A percentile compares a stretch with the other conserved stretches of the same genome.
Evolutionary conservation across 2,797 vertebrate genomes (phyloP).

Genomic region (Sparus aurata): DNA sequence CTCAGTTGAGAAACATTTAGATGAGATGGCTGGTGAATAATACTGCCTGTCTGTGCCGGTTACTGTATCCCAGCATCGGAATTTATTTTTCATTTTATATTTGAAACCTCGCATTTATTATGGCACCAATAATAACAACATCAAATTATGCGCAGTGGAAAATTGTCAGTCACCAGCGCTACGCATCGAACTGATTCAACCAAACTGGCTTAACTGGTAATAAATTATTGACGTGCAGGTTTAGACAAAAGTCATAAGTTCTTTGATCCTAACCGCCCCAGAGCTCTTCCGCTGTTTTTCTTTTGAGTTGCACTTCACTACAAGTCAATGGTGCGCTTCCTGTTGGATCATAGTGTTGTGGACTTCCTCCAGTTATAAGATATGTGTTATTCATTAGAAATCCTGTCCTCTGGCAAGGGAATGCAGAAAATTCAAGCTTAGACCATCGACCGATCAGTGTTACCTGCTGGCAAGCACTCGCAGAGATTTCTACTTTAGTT

Average conservation of each 20-base stretch:
- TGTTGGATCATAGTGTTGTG: slow-evolving; percentile 68
- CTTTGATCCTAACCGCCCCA: slow-evolving; percentile 71
- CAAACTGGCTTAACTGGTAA: slow-evolving; percentile 42
- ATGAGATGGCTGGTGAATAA: slow-evolving; percentile 9
- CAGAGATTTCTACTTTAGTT: slow-evolving; percentile 30
- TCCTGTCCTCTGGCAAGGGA: slow-evolving; percentile 72
- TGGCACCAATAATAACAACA: neutral
- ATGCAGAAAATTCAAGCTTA: slow-evolving; percentile 65
- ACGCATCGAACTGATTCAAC: slow-evolving; percentile 9
- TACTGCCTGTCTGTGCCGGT: slow-evolving; percentile 8
- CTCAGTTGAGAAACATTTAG: slow-evolving; percentile 1
- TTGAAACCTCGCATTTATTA: neutral
- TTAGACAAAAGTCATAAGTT: slow-evolving; percentile 53
- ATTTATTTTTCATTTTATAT: neutral
- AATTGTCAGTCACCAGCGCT: neutral
- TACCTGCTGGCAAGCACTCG: slow-evolving; percentile 63
- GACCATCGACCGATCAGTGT: slow-evolving; percentile 63
- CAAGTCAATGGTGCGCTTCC: slow-evolving; percentile 67
- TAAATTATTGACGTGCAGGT: slow-evolving; percentile 48
- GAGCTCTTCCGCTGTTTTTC: slow-evolving; percentile 67
- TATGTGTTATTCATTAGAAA: slow-evolving; percentile 80
- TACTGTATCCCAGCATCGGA: neutral
- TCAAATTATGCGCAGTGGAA: neutral
- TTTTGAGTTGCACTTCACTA: slow-evolving; percentile 57
- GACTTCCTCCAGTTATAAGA: slow-evolving; percentile 71